Conservation (phyloP, 2,113 vertebrate genomes). For the Tragelaphus strepsiceros region DNA sequence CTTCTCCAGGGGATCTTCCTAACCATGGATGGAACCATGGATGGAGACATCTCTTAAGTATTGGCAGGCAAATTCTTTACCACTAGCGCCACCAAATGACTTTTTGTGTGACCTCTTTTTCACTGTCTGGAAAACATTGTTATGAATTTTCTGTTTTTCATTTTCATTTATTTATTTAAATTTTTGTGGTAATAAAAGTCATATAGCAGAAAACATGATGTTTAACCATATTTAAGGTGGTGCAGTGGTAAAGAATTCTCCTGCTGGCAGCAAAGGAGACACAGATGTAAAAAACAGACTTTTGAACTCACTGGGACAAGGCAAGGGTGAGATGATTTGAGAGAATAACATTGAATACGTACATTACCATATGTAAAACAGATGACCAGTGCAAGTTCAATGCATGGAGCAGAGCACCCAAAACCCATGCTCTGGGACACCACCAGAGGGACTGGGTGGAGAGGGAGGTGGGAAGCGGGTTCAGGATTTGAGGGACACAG, state of each 20-base stretch:
- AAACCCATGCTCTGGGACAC: background rate
- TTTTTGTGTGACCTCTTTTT: background rate
- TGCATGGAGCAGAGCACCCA: background rate
- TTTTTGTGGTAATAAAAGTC: background rate
- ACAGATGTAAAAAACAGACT: background rate
- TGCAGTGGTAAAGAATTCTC: background rate
- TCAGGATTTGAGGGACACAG: background rate
- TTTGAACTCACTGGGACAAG: background rate
- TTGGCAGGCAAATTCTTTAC: background rate
- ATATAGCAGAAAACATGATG: background rate
- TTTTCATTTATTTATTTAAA: background rate
- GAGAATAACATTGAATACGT: background rate
- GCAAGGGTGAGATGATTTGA: background rate
- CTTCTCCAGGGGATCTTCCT: background rate
- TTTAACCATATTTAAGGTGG: background rate
- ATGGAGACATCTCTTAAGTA: background rate
- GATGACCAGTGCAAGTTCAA: background rate
- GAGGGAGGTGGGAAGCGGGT: rapidly evolving
- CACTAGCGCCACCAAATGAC: background rate
- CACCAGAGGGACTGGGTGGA: background rate
- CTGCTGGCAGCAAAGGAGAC: background rate
- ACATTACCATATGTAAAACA: background rate
- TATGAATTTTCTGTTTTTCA: background rate
- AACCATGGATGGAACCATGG: background rate
- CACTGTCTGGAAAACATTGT: background rate